A percentile compares a stretch with the other conserved stretches of the same genome.
phyloP scores from a whole-genome alignment of 2,888 invertebrate species.

The Metopia argyrocephala region DNA sequence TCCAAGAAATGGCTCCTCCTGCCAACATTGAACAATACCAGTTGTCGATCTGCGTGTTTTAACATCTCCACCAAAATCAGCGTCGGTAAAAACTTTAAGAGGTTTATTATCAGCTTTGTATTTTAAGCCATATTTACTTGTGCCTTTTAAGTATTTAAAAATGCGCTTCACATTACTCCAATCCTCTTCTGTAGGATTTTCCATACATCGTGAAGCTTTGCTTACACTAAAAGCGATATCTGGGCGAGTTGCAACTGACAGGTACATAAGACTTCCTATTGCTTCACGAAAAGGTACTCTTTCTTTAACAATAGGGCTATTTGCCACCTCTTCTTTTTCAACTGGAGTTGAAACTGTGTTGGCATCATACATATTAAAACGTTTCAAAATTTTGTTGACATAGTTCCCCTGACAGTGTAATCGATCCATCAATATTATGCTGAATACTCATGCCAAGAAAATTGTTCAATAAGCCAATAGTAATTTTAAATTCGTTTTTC shows the following conservation, averaged over 20 bases:
- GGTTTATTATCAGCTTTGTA: neutral
- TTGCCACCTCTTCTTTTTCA: conserved; percentile 25
- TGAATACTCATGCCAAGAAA: conserved; percentile 57
- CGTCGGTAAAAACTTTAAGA: neutral
- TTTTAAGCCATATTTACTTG: conserved; percentile 12
- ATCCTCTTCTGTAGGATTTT: neutral
- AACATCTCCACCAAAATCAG: conserved; percentile 6
- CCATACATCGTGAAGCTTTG: neutral
- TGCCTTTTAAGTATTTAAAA: conserved; percentile 16
- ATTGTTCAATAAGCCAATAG: conserved; percentile 34
- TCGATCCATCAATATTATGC: conserved; percentile 33
- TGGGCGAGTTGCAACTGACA: conserved; percentile 42
- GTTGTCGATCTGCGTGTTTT: conserved; percentile 1
- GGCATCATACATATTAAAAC: conserved; percentile 47
- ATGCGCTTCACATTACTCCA: conserved; percentile 8
- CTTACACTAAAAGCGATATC: conserved; percentile 37
- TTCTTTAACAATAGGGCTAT: conserved; percentile 17
- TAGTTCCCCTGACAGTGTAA: conserved; percentile 41
- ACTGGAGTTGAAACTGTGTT: conserved; percentile 53
- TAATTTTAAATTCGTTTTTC: conserved; percentile 46
- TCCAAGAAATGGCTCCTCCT: conserved; percentile 5
- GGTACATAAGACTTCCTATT: conserved; percentile 53
- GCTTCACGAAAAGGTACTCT: conserved; percentile 49
- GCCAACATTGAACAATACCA: neutral
- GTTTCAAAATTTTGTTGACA: conserved; percentile 39